A percentile compares a stretch with the other conserved stretches of the same genome.
Evolutionary conservation across 2,113 vertebrate genomes (phyloP).

Genomic region (Henicopernis longicauda): DNA sequence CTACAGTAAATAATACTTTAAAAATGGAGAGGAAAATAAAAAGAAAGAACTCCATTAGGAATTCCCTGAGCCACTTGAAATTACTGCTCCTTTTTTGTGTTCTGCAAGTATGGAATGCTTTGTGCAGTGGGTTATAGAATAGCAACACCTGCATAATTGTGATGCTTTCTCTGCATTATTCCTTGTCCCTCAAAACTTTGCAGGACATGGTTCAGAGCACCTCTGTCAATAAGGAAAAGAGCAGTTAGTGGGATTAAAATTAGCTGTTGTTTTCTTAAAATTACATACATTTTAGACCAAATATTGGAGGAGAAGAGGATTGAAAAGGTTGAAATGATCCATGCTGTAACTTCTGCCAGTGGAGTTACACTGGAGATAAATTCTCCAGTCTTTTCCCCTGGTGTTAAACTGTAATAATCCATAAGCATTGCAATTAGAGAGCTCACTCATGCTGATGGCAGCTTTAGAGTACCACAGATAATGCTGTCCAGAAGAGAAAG

Average conservation of each 20-base stretch:
- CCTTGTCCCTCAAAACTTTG: not conserved
- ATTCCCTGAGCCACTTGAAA: conserved; percentile 55
- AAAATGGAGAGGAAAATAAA: conserved; percentile 41
- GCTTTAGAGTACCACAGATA: not conserved
- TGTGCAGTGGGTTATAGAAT: not conserved
- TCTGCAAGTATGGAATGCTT: conserved; percentile 5
- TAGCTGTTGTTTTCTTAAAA: not conserved
- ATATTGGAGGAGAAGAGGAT: not conserved
- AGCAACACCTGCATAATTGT: conserved; percentile 25
- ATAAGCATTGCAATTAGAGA: not conserved
- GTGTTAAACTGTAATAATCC: not conserved
- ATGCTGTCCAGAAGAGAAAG: not conserved
- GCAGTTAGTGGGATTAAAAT: not conserved
- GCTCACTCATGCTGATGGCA: not conserved
- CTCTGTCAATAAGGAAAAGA: not conserved
- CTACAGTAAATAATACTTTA: conserved; percentile 70
- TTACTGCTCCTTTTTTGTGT: conserved; percentile 29
- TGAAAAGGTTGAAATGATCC: not conserved
- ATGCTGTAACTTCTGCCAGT: not conserved
- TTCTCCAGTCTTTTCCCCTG: not conserved
- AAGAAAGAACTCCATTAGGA: conserved; percentile 8
- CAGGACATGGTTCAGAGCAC: not conserved
- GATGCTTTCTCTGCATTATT: not conserved
- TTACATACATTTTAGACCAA: not conserved
- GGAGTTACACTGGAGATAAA: not conserved